Conservation (phyloP, 2,888 invertebrate species). For the Hecatera dysodea region DNA sequence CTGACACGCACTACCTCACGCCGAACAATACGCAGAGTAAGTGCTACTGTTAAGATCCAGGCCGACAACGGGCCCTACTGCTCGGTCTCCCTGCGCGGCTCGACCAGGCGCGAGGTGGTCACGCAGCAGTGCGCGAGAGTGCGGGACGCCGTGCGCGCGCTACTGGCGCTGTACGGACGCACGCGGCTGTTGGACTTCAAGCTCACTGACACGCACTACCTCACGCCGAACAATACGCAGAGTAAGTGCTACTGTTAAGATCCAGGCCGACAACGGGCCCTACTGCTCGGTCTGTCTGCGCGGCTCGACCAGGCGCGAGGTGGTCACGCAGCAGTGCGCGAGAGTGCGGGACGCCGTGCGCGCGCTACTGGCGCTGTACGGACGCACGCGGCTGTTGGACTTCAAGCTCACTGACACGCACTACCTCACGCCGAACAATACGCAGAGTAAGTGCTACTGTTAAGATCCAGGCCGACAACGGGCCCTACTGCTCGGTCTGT, state of each 20-base stretch:
- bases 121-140: conserved; percentile 93
- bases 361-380: conserved; percentile 96
- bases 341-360: conserved; percentile 95
- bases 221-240: conserved; percentile 85
- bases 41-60: conserved; percentile 28
- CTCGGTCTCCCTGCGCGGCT: conserved; percentile 91
- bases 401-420: conserved; percentile 93
- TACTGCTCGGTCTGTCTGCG: conserved; percentile 93
- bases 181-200: conserved; percentile 96
- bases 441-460: conserved; percentile 65
- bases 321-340: conserved; percentile 92
- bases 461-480: conserved; percentile 88
- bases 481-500: conserved; percentile 93
- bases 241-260: conserved; percentile 61
- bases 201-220: conserved; percentile 91
- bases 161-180: conserved; percentile 96
- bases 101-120: conserved; percentile 91
- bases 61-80: conserved; percentile 93
- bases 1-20: conserved; percentile 90
- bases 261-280: conserved; percentile 91
- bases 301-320: conserved; percentile 90
- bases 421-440: conserved; percentile 88
- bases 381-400: conserved; percentile 95
- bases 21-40: conserved; percentile 81
- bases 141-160: conserved; percentile 94